Conservation (phyloP, 2,113 vertebrate genomes). For the Mesitornis unicolor region DNA sequence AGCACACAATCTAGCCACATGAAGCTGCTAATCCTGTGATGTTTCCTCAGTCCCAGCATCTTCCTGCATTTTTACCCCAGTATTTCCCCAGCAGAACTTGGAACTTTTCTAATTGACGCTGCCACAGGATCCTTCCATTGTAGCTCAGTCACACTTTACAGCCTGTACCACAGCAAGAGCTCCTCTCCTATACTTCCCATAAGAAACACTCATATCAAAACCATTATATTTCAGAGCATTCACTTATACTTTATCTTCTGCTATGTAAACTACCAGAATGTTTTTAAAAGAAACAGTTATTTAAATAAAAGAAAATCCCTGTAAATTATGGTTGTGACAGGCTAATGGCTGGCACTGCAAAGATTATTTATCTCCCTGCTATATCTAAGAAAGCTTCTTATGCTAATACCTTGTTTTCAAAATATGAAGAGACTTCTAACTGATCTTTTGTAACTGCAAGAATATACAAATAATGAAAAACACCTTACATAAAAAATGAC, state of each 20-base stretch:
- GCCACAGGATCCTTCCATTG: neutral
- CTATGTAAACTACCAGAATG: neutral
- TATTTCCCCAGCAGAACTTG: neutral
- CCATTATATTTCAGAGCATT: neutral
- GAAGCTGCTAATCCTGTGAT: neutral
- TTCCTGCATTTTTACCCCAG: neutral
- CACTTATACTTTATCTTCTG: neutral
- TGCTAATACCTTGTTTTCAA: constrained; percentile 4
- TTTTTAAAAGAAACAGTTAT: constrained; percentile 31
- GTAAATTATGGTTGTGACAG: constrained; percentile 10
- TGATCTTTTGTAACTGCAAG: constrained; percentile 11
- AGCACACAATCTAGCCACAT: neutral
- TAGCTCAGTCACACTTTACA: neutral
- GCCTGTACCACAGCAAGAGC: neutral
- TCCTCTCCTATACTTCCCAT: neutral
- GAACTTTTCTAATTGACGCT: neutral
- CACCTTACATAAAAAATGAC: neutral
- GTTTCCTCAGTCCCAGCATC: neutral
- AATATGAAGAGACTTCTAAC: neutral
- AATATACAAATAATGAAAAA: neutral
- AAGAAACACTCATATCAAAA: neutral
- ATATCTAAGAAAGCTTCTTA: constrained; percentile 34
- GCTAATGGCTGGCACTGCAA: neutral
- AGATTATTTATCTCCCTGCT: constrained; percentile 23
- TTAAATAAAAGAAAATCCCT: constrained; percentile 28